Base-by-base conservation (phyloP, 2,113 vertebrate genomes). In the Ifrita kowaldi region DNA sequence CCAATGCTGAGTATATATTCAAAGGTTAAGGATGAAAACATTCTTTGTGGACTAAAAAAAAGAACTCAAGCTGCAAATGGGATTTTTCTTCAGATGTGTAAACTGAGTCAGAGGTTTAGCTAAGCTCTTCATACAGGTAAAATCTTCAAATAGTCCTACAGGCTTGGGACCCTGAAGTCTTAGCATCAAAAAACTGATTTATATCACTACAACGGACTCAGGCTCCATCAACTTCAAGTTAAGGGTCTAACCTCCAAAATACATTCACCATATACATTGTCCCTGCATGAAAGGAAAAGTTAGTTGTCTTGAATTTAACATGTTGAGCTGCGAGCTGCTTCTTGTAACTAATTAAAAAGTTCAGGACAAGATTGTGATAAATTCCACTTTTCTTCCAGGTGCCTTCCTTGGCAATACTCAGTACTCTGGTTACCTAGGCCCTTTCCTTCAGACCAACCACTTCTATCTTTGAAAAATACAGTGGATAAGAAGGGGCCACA, bases 301-400 rank as follows among this genome's bases (percentile, higher is more conserved):
- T 32, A 32, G 15, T 65, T 41, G 13, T 11, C 53, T 73, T 62
- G 42, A n/a, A 83, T 20, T 3, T 35, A 21, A 2, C 23, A 13
- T 1, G 1, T 49, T 71, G 74, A 85, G 15, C 18, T 52, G 41
- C 44, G 33, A 81, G 6, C 5, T 46, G 28, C 17, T 27, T n/a
- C 44, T 27, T 4, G 0, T 30, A 75, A 47, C 0, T 1, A 44
- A 56, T 39, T 53, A 33, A 39, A 74, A 50, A 70, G 11, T 26
- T 92, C 60, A 67, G 47, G 12, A 46, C 7, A 41, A 59, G 28
- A 27, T 6, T 33, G 37, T 3, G 2, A 50, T 27, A 24, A 93
- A 81, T 84, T 50, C 42, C 19, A 5, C 12, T 69, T 85, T 65
- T 83, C 19, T 62, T 28, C 14, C 37, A 37, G 32, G 21, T 24